Conservation (phyloP, 2,888 invertebrate species). For the Baronia brevicornis region DNA sequence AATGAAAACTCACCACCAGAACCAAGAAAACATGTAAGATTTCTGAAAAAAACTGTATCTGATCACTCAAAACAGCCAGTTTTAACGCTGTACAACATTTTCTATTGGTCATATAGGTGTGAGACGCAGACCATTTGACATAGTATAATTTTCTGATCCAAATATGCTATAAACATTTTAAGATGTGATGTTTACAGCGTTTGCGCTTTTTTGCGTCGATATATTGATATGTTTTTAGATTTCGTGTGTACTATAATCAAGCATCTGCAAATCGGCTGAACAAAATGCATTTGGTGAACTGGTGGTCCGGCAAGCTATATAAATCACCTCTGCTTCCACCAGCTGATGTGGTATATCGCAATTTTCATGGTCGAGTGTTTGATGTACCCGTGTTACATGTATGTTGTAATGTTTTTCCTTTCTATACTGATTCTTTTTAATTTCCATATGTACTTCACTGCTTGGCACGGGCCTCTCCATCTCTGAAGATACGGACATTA, state of each 20-base stretch:
- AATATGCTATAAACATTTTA: neutral
- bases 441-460: neutral
- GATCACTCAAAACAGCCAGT: no score
- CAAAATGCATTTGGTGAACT: conserved; percentile 79
- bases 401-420: conserved; percentile 29
- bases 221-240: conserved; percentile 49
- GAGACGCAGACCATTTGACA: no score
- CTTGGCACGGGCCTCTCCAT: no score
- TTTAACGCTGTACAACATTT: no score
- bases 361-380: conserved; percentile 79
- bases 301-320: conserved; percentile 82
- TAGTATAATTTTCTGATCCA: conserved; percentile 1
- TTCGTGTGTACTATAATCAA: conserved; percentile 84
- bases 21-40: no score
- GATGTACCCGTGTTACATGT: conserved; percentile 84
- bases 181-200: neutral
- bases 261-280: conserved; percentile 76
- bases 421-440: neutral
- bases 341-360: conserved; percentile 76
- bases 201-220: neutral
- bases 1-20: no score
- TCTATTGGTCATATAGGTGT: no score
- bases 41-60: no score
- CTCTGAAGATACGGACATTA: no score
- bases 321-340: conserved; percentile 80